Percentiles rank a stretch among this genome's conserved stretches.
Evolutionary conservation across 53 echinoderm and acorn worm genomes (phyloP).

Genomic region (Temnopleurus reevesii): DNA sequence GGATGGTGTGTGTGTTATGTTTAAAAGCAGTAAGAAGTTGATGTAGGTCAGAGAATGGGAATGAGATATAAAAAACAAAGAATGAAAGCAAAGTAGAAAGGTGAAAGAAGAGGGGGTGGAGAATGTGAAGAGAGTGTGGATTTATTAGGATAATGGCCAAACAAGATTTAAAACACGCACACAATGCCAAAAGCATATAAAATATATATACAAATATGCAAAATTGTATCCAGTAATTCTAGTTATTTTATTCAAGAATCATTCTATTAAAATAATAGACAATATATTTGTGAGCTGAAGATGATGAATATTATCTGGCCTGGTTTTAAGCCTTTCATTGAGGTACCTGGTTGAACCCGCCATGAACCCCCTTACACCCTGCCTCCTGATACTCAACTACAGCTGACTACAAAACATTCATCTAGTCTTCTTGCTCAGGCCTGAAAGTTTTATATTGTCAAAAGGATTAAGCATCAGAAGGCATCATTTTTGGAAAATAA

Average conservation of each 20-base stretch:
- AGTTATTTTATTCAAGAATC: background rate
- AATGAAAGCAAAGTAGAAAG: background rate
- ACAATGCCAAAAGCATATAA: too few species aligned
- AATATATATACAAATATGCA: too few species aligned
- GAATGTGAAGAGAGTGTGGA: too few species aligned
- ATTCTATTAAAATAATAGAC: background rate
- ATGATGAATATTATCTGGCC: slow-evolving; percentile 10
- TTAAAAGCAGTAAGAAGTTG: background rate
- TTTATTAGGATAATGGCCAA: too few species aligned
- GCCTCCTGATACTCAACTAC: slow-evolving; percentile 4
- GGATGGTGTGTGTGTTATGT: too few species aligned
- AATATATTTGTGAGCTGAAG: background rate
- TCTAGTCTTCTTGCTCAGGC: slow-evolving; percentile 18
- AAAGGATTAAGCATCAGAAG: too few species aligned
- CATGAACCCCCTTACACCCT: background rate
- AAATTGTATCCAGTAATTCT: too few species aligned
- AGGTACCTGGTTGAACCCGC: slow-evolving; percentile 11
- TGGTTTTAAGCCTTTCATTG: background rate
- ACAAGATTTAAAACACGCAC: background rate
- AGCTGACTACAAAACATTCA: slow-evolving; percentile 23
- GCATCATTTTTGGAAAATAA: too few species aligned
- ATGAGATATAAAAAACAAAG: background rate
- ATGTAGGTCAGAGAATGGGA: background rate
- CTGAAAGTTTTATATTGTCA: too few species aligned
- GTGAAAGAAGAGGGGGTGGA: background rate